Evolutionary conservation across 2,888 invertebrate species (phyloP).

Genomic region (Pyrrhosoma nymphula): DNA sequence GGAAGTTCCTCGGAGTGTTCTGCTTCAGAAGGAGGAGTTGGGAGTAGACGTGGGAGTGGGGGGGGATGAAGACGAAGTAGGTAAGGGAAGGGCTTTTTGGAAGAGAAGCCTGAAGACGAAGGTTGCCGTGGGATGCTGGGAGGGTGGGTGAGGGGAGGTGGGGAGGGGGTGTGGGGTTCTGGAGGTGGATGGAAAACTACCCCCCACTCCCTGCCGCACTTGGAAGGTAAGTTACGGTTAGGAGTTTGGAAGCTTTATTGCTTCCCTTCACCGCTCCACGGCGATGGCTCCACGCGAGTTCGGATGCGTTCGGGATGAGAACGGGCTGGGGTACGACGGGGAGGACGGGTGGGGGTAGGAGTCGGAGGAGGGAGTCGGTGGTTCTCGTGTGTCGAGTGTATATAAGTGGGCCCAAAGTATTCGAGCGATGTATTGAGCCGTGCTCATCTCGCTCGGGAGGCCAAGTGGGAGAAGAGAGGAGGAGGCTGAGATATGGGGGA

Average conservation of each 20-base stretch:
- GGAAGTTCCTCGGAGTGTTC: conserved; percentile 45
- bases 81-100: neutral
- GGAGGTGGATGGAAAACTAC: neutral
- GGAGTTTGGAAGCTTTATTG: conserved; percentile 62
- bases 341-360: neutral
- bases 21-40: conserved; percentile 16
- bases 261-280: neutral
- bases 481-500: neutral
- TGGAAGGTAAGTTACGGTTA: conserved; percentile 59
- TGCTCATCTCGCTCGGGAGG: neutral
- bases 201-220: neutral
- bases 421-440: conserved; percentile 35
- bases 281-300: neutral
- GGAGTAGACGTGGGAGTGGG: neutral
- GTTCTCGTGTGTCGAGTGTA: neutral
- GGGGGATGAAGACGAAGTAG: neutral
- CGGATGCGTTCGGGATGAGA: neutral
- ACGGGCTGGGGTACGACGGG: neutral
- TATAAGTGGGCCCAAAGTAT: conserved; percentile 25
- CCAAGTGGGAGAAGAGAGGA: neutral
- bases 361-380: no score
- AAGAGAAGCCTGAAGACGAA: conserved; percentile 21
- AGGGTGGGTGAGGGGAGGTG: neutral
- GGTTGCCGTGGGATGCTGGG: neutral
- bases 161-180: neutral